These are phyloP conservation scores for Aporophyla nigra DNA, from an alignment of 2,888 invertebrate species.

Conservation along the genomic window DNA sequence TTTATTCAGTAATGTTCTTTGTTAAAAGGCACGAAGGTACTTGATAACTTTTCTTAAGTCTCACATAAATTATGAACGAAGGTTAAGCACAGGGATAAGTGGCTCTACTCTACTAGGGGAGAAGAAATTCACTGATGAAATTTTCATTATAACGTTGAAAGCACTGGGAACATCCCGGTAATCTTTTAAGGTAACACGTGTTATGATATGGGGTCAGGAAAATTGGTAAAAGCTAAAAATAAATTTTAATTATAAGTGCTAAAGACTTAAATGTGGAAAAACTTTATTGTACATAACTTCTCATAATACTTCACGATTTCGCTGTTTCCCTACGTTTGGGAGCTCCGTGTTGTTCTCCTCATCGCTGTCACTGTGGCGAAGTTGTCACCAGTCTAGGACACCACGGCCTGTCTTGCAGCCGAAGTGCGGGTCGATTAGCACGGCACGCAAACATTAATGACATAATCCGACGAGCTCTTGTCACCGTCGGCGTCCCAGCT, in stretches of 20 bases:
- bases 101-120: conserved; percentile 45
- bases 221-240: conserved; percentile 20
- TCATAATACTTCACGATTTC: too few relatives aligned
- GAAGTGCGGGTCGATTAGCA: too few relatives aligned
- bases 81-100: conserved; percentile 67
- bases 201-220: conserved; percentile 17
- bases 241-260: background rate
- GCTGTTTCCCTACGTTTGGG: too few relatives aligned
- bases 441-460: too few relatives aligned
- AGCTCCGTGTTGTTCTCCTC: too few relatives aligned
- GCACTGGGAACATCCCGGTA: conserved; percentile 28
- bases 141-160: conserved; percentile 61
- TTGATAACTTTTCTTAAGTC: conserved; percentile 74
- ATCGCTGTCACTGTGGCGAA: too few relatives aligned
- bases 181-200: conserved; percentile 43
- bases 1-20: conserved; percentile 72
- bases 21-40: conserved; percentile 69
- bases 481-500: too few relatives aligned
- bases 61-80: conserved; percentile 70
- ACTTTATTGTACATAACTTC: background rate
- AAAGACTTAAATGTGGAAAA: conserved; percentile 4
- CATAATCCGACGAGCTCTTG: too few relatives aligned
- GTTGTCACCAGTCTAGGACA: too few relatives aligned
- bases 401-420: too few relatives aligned
- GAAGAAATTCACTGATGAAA: conserved; percentile 63